phyloP scores from a whole-genome alignment of 2,888 invertebrate species.

The Heteromyza rotundicornis region DNA sequence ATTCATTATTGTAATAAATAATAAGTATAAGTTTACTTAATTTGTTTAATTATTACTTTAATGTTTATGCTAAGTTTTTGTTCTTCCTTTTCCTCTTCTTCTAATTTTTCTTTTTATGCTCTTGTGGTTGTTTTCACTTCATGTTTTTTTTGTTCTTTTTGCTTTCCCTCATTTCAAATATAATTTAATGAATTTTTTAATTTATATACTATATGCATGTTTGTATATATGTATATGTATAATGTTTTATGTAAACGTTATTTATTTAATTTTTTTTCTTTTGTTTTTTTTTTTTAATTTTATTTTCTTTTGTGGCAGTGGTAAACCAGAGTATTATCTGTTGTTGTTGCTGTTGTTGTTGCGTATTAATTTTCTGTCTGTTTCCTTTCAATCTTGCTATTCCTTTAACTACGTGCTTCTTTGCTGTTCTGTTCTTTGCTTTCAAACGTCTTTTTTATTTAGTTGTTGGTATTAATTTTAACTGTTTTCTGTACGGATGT shows the following conservation, averaged over 20 bases:
- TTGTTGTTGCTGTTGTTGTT: constrained; percentile 15
- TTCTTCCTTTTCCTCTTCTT: too few species aligned
- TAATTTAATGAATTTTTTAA: constrained; percentile 3
- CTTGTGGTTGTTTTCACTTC: too few species aligned
- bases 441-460: too few species aligned
- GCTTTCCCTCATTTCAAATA: constrained; percentile 2
- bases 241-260: constrained; percentile 10
- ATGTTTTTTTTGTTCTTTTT: too few species aligned
- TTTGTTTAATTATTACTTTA: background rate
- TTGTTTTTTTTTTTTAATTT: constrained; percentile 21
- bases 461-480: background rate
- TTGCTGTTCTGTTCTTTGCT: too few species aligned
- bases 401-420: too few species aligned
- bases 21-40: constrained; percentile 16
- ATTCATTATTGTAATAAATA: constrained; percentile 18
- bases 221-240: constrained; percentile 21
- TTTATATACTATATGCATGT: constrained; percentile 20
- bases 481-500: background rate
- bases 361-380: too few species aligned
- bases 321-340: constrained; percentile 52
- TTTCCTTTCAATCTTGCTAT: too few species aligned
- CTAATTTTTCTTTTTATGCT: too few species aligned
- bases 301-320: constrained; percentile 52
- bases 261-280: constrained; percentile 20
- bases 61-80: background rate